Evolutionary conservation across 2,888 invertebrate genomes (phyloP).

Genomic region (Harpalus rufipes): DNA sequence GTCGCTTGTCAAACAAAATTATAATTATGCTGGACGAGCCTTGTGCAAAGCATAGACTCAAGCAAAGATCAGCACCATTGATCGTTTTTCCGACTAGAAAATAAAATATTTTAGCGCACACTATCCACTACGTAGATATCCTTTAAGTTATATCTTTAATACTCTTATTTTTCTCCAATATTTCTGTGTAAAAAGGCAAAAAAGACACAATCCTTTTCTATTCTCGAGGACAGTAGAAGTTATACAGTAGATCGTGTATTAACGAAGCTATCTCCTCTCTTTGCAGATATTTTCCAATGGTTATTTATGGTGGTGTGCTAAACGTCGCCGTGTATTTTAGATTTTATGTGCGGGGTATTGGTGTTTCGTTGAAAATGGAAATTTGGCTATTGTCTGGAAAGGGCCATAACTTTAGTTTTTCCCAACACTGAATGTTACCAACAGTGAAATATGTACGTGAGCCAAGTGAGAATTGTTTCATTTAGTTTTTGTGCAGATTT

Average conservation of each 20-base stretch:
- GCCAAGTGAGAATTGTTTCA: constrained; percentile 28
- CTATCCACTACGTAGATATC: too few species aligned
- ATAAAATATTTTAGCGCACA: too few species aligned
- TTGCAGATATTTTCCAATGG: constrained; percentile 11
- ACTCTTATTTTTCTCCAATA: not conserved
- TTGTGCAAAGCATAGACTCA: too few species aligned
- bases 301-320: constrained; percentile 15
- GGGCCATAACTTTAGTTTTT: constrained; percentile 42
- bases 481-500: constrained; percentile 2
- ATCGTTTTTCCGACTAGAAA: too few species aligned
- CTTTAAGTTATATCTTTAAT: too few species aligned
- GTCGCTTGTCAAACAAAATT: too few species aligned
- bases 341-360: constrained; percentile 35
- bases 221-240: not conserved
- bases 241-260: not conserved
- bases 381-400: constrained; percentile 45
- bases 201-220: not conserved
- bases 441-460: constrained; percentile 31
- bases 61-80: too few species aligned
- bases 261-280: not conserved
- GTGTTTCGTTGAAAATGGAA: constrained; percentile 38
- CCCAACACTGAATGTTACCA: constrained; percentile 29
- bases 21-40: too few species aligned
- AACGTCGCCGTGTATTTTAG: constrained; percentile 26
- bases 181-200: not conserved